Evolutionary conservation across 2,113 vertebrate species (phyloP).

Genomic region (Rhynchopsitta pachyrhyncha): DNA sequence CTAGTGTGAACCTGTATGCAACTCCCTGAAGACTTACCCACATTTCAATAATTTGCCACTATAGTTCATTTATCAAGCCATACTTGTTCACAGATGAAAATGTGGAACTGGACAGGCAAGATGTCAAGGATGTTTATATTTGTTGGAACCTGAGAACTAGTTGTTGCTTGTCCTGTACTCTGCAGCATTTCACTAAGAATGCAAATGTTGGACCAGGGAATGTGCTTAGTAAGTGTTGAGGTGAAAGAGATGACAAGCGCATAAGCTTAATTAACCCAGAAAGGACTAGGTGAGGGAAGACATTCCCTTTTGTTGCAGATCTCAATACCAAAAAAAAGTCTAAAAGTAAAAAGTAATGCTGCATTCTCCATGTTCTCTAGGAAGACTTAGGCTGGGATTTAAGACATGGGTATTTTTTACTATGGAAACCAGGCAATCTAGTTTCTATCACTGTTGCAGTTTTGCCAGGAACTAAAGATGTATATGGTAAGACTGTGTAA

Average conservation of each 20-base stretch:
- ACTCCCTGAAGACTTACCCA: background rate
- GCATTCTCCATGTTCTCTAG: background rate
- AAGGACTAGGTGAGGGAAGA: background rate
- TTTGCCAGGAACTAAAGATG: background rate
- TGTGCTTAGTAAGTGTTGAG: background rate
- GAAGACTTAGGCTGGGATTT: background rate
- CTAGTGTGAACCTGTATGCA: background rate
- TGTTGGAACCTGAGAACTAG: background rate
- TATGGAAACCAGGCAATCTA: background rate
- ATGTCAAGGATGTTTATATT: background rate
- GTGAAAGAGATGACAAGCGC: background rate
- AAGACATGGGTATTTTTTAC: background rate
- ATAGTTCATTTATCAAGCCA: background rate
- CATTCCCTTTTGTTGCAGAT: background rate
- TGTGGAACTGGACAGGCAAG: background rate
- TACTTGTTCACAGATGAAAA: background rate
- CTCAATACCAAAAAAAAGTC: background rate
- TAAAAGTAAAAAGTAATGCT: background rate
- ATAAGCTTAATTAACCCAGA: background rate
- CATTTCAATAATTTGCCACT: background rate
- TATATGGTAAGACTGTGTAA: background rate
- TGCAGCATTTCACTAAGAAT: background rate
- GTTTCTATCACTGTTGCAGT: background rate
- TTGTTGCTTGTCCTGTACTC: background rate
- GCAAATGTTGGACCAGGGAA: background rate